Percentiles rank a stretch among this genome's conserved stretches.
These are phyloP conservation scores for Heterocephalus glaber DNA, from an alignment of 2,113 vertebrate genomes.

Conservation along the genomic window DNA sequence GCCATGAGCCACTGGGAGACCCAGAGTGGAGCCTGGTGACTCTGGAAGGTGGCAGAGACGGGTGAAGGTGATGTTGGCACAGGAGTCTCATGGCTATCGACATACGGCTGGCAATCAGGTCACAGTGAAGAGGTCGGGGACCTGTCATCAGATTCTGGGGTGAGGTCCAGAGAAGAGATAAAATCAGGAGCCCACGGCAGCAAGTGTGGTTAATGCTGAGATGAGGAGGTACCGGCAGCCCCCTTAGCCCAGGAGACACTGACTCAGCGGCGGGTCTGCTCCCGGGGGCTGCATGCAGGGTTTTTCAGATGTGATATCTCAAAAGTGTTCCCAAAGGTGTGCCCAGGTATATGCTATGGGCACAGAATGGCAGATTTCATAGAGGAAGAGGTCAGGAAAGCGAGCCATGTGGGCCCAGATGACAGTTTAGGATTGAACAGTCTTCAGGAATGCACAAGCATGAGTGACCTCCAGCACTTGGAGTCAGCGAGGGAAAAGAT, in stretches of 20 bases:
- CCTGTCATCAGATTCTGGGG: not conserved
- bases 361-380: not conserved
- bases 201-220: too few relatives aligned
- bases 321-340: not conserved
- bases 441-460: not conserved
- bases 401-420: not conserved
- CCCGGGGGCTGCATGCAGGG: not conserved
- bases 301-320: not conserved
- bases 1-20: not conserved
- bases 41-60: not conserved
- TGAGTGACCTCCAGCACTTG: not conserved
- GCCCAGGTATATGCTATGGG: not conserved
- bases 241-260: not conserved
- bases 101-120: not conserved
- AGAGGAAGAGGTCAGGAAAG: not conserved
- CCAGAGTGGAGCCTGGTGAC: not conserved
- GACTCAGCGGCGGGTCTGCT: not conserved
- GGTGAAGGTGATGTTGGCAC: not conserved
- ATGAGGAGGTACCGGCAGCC: not conserved
- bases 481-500: not conserved
- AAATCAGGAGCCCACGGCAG: not conserved
- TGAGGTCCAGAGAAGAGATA: not conserved
- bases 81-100: not conserved
- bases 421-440: not conserved
- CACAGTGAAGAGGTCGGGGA: not conserved